phyloP scores from a whole-genome alignment of 2,797 vertebrate genomes.

The Acanthurus leucopareius region DNA sequence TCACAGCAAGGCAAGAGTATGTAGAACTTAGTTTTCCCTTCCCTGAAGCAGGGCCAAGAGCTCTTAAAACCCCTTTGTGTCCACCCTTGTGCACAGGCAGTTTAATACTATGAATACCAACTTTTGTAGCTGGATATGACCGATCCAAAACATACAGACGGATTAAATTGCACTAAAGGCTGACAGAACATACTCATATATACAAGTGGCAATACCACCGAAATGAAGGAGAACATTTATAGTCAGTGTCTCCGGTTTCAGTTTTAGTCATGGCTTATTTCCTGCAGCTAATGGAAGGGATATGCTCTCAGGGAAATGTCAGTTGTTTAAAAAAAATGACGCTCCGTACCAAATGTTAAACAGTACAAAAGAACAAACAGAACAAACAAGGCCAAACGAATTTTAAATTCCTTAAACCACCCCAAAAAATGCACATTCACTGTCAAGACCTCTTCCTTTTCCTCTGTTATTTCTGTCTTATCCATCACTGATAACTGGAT shows the following conservation, averaged over 20 bases:
- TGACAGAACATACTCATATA: conserved; percentile 7
- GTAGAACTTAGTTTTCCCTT: conserved; percentile 64
- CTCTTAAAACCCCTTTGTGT: background rate
- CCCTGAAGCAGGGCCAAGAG: conserved; percentile 3
- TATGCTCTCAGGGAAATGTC: background rate
- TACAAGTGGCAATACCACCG: background rate
- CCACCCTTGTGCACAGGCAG: background rate
- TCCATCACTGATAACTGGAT: conserved; percentile 55
- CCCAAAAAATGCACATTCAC: background rate
- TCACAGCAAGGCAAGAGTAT: conserved; percentile 93
- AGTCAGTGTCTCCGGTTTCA: conserved; percentile 1
- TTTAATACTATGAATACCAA: background rate
- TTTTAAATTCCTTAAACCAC: background rate
- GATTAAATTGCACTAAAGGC: background rate
- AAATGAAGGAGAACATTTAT: conserved; percentile 10
- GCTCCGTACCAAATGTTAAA: background rate
- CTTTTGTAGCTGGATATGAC: background rate
- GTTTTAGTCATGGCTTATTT: background rate
- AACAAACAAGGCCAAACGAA: background rate
- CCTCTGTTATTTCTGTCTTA: conserved; percentile 1
- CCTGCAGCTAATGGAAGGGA: background rate
- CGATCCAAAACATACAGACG: background rate
- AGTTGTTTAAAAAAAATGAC: conserved; percentile 3
- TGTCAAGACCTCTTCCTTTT: conserved; percentile 1
- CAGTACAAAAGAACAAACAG: background rate